Evolutionary conservation across 2,113 vertebrate genomes (phyloP).

Genomic region (Channa argus): DNA sequence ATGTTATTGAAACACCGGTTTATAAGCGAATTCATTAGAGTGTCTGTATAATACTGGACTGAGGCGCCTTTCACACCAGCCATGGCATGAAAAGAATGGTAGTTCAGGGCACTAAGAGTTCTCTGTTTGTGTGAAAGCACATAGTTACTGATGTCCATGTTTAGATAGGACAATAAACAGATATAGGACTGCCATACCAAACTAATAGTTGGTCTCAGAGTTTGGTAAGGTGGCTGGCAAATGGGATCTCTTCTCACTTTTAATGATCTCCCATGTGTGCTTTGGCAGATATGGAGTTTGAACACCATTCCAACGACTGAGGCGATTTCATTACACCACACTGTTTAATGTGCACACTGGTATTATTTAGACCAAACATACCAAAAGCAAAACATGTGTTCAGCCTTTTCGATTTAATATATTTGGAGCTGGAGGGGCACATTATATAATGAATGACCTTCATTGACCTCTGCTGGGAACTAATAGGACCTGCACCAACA

Average conservation of each 20-base stretch:
- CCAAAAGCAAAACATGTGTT: conserved; percentile 22
- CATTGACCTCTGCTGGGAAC: conserved; percentile 8
- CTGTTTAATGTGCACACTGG: conserved; percentile 36
- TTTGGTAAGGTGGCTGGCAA: conserved; percentile 56
- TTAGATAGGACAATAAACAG: conserved; percentile 49
- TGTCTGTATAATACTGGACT: conserved; percentile 30
- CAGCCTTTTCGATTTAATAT: conserved; percentile 32
- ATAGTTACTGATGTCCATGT: conserved; percentile 54
- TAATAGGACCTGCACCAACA: conserved; percentile 15
- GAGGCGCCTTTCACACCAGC: conserved; percentile 34
- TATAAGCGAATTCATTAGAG: conserved; percentile 44
- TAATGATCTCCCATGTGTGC: conserved; percentile 62
- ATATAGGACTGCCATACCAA: conserved; percentile 37
- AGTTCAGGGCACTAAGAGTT: conserved; percentile 21
- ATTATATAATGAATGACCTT: conserved; percentile 35
- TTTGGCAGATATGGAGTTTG: conserved; percentile 44
- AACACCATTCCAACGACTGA: conserved; percentile 33
- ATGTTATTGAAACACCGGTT: conserved; percentile 42
- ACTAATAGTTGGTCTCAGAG: conserved; percentile 48
- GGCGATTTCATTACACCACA: conserved; percentile 47
- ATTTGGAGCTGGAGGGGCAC: conserved; percentile 25
- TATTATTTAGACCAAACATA: conserved; percentile 39
- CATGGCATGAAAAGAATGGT: conserved; percentile 49
- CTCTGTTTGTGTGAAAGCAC: conserved; percentile 48
- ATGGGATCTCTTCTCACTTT: conserved; percentile 44